phyloP scores from a whole-genome alignment of 2,888 invertebrate genomes.

The Halictus ligatus region DNA sequence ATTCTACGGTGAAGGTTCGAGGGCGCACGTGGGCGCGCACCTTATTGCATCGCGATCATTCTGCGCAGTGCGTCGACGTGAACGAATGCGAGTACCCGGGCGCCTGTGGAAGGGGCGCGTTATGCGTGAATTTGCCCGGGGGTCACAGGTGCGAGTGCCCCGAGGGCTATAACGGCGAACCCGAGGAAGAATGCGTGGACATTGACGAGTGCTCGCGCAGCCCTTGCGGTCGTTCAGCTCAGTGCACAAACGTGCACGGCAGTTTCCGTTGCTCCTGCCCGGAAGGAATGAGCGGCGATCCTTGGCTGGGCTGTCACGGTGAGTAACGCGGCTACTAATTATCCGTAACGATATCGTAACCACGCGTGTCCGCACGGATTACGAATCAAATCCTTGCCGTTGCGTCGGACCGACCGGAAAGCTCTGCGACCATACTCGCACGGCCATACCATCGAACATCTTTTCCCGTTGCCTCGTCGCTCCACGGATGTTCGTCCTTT shows the following conservation, averaged over 20 bases:
- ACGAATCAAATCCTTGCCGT: background rate
- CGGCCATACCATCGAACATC: no score
- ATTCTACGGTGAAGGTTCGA: background rate
- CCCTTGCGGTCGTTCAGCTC: constrained; percentile 92
- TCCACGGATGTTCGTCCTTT: no score
- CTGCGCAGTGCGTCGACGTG: constrained; percentile 90
- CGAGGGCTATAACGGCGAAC: constrained; percentile 92
- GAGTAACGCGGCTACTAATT: constrained; percentile 76
- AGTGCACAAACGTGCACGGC: constrained; percentile 92
- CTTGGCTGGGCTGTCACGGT: constrained; percentile 91
- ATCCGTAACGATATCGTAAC: constrained; percentile 22
- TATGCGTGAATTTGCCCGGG: constrained; percentile 92
- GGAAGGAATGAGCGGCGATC: constrained; percentile 92
- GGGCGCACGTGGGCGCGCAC: background rate
- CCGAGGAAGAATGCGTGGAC: constrained; percentile 91
- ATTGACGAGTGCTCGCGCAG: constrained; percentile 90
- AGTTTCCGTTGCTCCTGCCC: constrained; percentile 93
- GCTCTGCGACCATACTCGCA: background rate
- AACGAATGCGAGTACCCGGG: constrained; percentile 91
- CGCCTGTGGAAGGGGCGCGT: constrained; percentile 92
- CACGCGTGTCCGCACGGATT: constrained; percentile 1
- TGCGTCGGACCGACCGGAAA: background rate
- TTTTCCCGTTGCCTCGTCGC: no score
- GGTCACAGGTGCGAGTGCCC: constrained; percentile 94
- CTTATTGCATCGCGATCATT: background rate